Evolutionary conservation across 2,888 invertebrate genomes (phyloP).

Genomic region (Dolichomitus sp.): DNA sequence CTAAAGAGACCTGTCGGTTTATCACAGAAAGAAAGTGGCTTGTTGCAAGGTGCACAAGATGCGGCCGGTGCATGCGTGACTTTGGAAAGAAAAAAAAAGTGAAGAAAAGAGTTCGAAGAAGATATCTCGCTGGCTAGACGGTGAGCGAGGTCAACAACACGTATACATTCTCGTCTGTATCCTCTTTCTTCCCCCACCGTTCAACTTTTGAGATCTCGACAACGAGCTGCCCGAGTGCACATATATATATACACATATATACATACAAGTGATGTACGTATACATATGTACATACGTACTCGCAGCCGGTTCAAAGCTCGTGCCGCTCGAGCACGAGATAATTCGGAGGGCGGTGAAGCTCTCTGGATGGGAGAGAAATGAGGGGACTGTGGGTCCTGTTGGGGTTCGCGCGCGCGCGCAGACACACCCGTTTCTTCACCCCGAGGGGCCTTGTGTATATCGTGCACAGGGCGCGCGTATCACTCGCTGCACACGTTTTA

Average conservation of each 20-base stretch:
- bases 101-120: slow-evolving; percentile 33
- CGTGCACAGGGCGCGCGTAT: slow-evolving; percentile 20
- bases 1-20: slow-evolving; percentile 11
- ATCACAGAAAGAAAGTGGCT: slow-evolving; percentile 21
- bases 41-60: slow-evolving; percentile 10
- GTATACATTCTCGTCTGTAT: slow-evolving; percentile 55
- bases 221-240: not conserved
- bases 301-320: slow-evolving; percentile 52
- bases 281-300: slow-evolving; percentile 6
- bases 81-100: not conserved
- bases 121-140: slow-evolving; percentile 62
- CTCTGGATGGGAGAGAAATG: slow-evolving; percentile 29
- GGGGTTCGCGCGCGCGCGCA: slow-evolving; percentile 19
- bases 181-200: slow-evolving; percentile 57
- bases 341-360: slow-evolving; percentile 49
- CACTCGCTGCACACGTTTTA: slow-evolving; percentile 30
- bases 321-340: slow-evolving; percentile 58
- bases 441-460: slow-evolving; percentile 21
- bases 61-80: slow-evolving; percentile 7
- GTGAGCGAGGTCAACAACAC: slow-evolving; percentile 65
- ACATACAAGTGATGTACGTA: not conserved
- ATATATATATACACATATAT: not conserved
- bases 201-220: slow-evolving; percentile 57
- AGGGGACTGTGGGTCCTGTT: slow-evolving; percentile 33
- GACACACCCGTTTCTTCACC: slow-evolving; percentile 39